A percentile compares a stretch with the other conserved stretches of the same genome.
These are phyloP conservation scores for Cryptophagus acutangulus DNA, from an alignment of 2,888 invertebrate species.

Conservation along the genomic window DNA sequence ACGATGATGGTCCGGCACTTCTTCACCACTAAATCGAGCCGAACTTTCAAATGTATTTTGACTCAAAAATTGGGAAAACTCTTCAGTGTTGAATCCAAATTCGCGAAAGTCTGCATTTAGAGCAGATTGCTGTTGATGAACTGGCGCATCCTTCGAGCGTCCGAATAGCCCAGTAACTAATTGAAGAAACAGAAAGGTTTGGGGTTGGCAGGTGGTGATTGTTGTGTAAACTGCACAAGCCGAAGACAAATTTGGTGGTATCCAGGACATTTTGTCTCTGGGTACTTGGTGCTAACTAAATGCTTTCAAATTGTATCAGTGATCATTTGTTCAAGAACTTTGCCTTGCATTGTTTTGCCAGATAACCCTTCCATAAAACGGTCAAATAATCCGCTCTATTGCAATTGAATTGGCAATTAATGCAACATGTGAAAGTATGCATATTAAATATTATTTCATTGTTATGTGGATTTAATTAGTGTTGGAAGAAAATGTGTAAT, in stretches of 20 bases:
- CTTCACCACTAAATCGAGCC: conserved; percentile 7
- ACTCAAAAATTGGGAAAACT: not conserved
- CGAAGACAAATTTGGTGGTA: conserved; percentile 54
- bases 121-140: not conserved
- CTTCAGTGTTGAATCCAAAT: not conserved
- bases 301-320: conserved; percentile 2
- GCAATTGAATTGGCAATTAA: not conserved
- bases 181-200: conserved; percentile 54
- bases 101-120: not conserved
- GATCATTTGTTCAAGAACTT: conserved; percentile 17
- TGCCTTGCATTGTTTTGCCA: conserved; percentile 14
- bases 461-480: no score
- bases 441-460: no score
- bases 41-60: conserved; percentile 12
- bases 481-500: no score
- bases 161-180: conserved; percentile 57
- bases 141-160: conserved; percentile 39
- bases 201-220: conserved; percentile 57
- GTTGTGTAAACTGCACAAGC: conserved; percentile 54
- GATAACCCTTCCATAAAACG: not conserved
- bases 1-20: not conserved
- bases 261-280: conserved; percentile 46
- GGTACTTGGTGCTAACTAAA: not conserved
- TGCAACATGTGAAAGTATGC: conserved; percentile 1
- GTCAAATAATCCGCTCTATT: conserved; percentile 2